These are phyloP conservation scores for Trissolcus brochymenae DNA, from an alignment of 2,888 invertebrate genomes.

Conservation along the genomic window DNA sequence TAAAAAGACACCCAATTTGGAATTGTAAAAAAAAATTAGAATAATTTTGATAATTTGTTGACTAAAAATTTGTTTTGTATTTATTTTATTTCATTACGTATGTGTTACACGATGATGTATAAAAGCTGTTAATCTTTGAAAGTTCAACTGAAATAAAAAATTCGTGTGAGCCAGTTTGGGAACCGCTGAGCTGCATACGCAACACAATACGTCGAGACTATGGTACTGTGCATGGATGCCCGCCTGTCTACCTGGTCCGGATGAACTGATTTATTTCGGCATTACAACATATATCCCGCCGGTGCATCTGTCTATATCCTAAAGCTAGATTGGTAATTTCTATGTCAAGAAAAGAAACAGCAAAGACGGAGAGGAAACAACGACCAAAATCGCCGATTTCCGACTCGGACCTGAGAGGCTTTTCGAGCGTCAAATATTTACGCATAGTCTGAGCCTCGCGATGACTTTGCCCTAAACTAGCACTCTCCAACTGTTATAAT, in stretches of 20 bases:
- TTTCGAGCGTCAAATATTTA: slow-evolving; percentile 42
- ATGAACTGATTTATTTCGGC: slow-evolving; percentile 76
- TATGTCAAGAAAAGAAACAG: slow-evolving; percentile 31
- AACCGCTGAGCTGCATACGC: slow-evolving; percentile 68
- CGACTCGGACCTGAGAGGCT: slow-evolving; percentile 10
- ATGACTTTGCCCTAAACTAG: slow-evolving; percentile 19
- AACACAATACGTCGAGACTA: slow-evolving; percentile 67
- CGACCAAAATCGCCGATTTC: slow-evolving; percentile 38
- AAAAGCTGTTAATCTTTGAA: no score
- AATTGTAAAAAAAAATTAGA: no score
- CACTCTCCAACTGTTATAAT: slow-evolving; percentile 9
- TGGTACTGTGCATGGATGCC: slow-evolving; percentile 57
- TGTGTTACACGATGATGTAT: no score
- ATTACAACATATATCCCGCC: slow-evolving; percentile 66
- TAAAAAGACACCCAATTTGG: no score
- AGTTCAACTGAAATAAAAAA: no score
- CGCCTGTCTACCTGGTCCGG: slow-evolving; percentile 69
- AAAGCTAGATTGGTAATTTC: slow-evolving; percentile 47
- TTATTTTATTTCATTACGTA: no score
- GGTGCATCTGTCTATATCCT: slow-evolving; percentile 72
- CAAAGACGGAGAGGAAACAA: slow-evolving; percentile 18
- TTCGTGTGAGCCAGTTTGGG: slow-evolving; percentile 61
- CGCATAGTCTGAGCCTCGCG: slow-evolving; percentile 8
- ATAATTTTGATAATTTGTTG: no score
- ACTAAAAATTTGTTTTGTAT: no score